These are phyloP conservation scores for Zhengitettix transpicula DNA, from an alignment of 2,888 invertebrate genomes.

Conservation along the genomic window DNA sequence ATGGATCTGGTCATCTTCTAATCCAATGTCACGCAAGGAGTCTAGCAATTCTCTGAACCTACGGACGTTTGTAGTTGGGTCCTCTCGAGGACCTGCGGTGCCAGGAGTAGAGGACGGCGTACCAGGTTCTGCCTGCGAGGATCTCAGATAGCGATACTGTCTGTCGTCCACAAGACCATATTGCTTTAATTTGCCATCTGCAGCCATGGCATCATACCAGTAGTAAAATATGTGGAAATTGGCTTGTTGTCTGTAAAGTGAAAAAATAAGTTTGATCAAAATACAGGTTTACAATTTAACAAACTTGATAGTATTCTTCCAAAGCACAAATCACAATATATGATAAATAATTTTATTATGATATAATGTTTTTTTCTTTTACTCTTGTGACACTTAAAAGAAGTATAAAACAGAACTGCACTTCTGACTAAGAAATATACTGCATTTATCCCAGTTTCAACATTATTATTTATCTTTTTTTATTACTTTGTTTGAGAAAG, in stretches of 20 bases:
- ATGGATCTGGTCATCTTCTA: constrained; percentile 51
- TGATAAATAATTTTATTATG: too few species aligned
- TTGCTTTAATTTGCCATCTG: constrained; percentile 44
- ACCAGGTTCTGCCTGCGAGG: not conserved
- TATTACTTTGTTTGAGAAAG: too few species aligned
- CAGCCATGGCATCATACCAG: constrained; percentile 68
- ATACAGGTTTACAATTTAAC: too few species aligned
- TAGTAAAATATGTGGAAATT: constrained; percentile 86
- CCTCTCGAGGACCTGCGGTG: not conserved
- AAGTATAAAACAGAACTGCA: too few species aligned
- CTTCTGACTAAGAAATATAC: too few species aligned
- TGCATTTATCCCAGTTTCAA: too few species aligned
- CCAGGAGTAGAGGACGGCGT: not conserved
- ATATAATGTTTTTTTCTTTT: too few species aligned
- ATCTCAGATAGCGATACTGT: constrained; percentile 55
- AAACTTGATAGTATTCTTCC: too few species aligned
- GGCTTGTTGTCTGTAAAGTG: constrained; percentile 54
- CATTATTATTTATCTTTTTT: too few species aligned
- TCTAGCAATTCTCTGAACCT: constrained; percentile 46
- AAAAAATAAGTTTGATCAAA: too few species aligned
- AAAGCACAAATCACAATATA: too few species aligned
- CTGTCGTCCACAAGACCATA: constrained; percentile 50
- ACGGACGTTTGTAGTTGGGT: constrained; percentile 31
- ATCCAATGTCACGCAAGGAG: constrained; percentile 47
- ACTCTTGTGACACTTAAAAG: too few species aligned